Base-by-base conservation (phyloP, 2,797 vertebrate genomes). In the Nothura maculosa region DNA sequence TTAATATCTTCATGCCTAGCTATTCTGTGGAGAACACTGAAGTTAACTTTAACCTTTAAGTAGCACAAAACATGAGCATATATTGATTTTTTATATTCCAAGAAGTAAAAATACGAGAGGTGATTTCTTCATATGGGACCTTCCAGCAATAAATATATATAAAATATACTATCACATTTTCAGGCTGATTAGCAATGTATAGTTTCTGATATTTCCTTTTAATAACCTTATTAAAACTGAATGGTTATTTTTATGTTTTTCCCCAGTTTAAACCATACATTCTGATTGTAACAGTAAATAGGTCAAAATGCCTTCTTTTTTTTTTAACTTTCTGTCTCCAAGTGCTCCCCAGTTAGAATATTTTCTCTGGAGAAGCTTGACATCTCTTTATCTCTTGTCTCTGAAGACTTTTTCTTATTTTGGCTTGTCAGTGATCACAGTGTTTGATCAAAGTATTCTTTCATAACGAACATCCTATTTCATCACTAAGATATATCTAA, bases 141-240 rank as follows among this genome's bases (percentile, higher is more conserved):
- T 27, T 81, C 12, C 24, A 91, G 28, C 36, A 81, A 42, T 62
- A 57, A 64, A 87, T 47, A 83, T 18, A 64, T 75, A 85, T 34
- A 21, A 86, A 90, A 87, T 74, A 68, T 25, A 62, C 34, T 66
- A 85, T 82, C 38, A 36, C 3, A 58, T 90, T 95, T 94, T 94
- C 72, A 87, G 36, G 7, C 38, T 95, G 94, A 94, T 88, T 48
- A 40, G 1, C 27, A 94, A 81, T 90, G 89, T 89, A 38, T 50
- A 73, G 38, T 58, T 95, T 57, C 77, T 95, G 45, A 12, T 90
- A 36, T 90, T 96, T 87, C 89, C 74, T 94, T 95, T 96, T 54
- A 95, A 85, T 86, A 96, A 94, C 32, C 27, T 86, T 61, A 92
- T 95, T 96, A 96, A 96, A 96, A 89, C 19, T 52, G 55, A 86